Evolutionary conservation across 2,113 vertebrate genomes (phyloP), one percentile per base, ranked within the genome.

Genomic region (Pedionomus torquatus): DNA sequence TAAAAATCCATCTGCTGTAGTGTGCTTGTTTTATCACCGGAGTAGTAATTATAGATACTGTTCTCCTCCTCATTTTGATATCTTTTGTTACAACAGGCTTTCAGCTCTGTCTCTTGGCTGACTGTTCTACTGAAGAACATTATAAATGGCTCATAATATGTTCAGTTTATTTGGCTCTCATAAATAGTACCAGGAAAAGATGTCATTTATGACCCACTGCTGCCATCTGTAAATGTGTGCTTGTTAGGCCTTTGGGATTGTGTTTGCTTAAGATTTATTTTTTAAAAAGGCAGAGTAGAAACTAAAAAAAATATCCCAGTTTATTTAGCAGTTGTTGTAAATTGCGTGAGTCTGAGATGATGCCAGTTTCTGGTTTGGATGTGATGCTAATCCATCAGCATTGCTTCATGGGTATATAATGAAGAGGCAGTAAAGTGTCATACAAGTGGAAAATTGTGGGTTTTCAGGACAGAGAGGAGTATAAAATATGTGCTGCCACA

Each of bases 41-140:
- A 54, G 35, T 77, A 71, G 75, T 90, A 94, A 97, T 96, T 92
- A 83, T 48, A 86, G 83, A 90, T 65, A 78, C 70, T 91, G 33
- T 66, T 96, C 90, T 89, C 79, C 92, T 96, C 74, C 83, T 95
- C 68, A 83, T 49, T 95, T 78, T 43, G 81, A 51, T 90, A 80
- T 91, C 89, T 97, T 97, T 96, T 97, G 94, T 96, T 96, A 74
- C 85, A 96, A 71, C 76, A 91, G 90, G 66, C 80, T 89, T 96
- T 91, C 95, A 87, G 75, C 88, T 92, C 86, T 78, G 78, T 80
- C 71, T 91, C 80, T 91, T 95, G 88, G 66, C 89, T 86, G 91
- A 81, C 83, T 82, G 72, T 85, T 89, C 74, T 83, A 35, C 84
- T 64, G 92, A 77, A 96, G 70, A 92, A 49, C 77, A 11, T 90